Evolutionary conservation across 2,113 vertebrate species (phyloP).

Genomic region (Marcusenius ussheri): DNA sequence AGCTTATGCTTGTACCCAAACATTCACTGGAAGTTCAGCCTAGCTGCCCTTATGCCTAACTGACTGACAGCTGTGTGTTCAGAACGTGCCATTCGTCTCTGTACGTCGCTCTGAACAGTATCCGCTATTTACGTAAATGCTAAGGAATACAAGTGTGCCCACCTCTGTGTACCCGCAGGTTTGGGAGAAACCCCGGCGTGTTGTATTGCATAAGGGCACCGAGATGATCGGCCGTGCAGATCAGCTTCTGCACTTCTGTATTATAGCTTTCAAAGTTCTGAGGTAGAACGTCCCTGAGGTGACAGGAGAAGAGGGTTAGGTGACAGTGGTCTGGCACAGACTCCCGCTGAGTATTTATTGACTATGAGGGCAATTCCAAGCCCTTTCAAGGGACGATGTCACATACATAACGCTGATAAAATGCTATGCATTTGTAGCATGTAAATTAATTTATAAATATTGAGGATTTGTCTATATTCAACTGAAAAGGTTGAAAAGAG

Average conservation of each 20-base stretch:
- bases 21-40: not conserved
- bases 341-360: not conserved
- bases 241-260: constrained; percentile 79
- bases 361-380: not conserved
- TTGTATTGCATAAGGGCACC: constrained; percentile 94
- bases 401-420: not conserved
- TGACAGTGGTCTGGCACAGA: not conserved
- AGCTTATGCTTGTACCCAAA: not conserved
- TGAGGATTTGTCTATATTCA: not conserved
- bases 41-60: not conserved
- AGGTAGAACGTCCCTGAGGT: constrained; percentile 76
- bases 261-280: constrained; percentile 92
- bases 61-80: not conserved
- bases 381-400: not conserved
- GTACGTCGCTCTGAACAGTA: not conserved
- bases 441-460: not conserved
- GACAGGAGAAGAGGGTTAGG: not conserved
- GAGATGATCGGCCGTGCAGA: constrained; percentile 87
- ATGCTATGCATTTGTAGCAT: not conserved
- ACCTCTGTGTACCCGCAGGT: constrained; percentile 94
- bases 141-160: not conserved
- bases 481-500: not conserved
- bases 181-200: constrained; percentile 90
- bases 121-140: not conserved
- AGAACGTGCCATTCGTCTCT: not conserved